Conservation (phyloP, 2,888 invertebrate species). For the Octodonta nipae region DNA sequence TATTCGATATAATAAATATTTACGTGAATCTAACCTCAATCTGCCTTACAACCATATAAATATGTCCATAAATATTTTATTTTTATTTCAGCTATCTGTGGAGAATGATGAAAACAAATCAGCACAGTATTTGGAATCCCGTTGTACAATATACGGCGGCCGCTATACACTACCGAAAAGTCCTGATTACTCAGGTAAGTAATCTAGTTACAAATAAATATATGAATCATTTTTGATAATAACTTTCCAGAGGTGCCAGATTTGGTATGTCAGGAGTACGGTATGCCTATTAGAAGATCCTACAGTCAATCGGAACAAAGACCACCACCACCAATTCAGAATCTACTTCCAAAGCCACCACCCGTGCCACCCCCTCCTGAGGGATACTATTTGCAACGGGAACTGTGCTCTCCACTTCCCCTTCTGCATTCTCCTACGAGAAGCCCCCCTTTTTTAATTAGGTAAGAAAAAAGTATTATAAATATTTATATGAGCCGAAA, state of each 20-base stretch:
- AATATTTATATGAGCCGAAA: too few species aligned
- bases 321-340: slow-evolving; percentile 39
- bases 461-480: slow-evolving; percentile 7
- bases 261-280: slow-evolving; percentile 46
- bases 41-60: too few species aligned
- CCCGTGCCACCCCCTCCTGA: slow-evolving; percentile 51
- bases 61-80: too few species aligned
- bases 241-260: slow-evolving; percentile 43
- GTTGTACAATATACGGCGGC: slow-evolving; percentile 26
- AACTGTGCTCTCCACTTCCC: slow-evolving; percentile 22
- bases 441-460: slow-evolving; percentile 21
- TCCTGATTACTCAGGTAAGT: slow-evolving; percentile 46
- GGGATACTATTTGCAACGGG: slow-evolving; percentile 44
- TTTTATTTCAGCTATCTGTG: slow-evolving; percentile 21
- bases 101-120: slow-evolving; percentile 27
- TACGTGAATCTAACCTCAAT: too few species aligned
- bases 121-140: slow-evolving; percentile 29
- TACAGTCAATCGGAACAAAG: slow-evolving; percentile 23
- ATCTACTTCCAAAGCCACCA: slow-evolving; percentile 46
- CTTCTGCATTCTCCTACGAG: slow-evolving; percentile 24
- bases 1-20: too few species aligned
- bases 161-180: slow-evolving; percentile 37
- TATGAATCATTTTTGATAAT: too few species aligned
- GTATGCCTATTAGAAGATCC: slow-evolving; percentile 35
- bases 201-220: too few species aligned